Conservation (phyloP, 2,113 vertebrate genomes). For the Platysteira castanea region DNA sequence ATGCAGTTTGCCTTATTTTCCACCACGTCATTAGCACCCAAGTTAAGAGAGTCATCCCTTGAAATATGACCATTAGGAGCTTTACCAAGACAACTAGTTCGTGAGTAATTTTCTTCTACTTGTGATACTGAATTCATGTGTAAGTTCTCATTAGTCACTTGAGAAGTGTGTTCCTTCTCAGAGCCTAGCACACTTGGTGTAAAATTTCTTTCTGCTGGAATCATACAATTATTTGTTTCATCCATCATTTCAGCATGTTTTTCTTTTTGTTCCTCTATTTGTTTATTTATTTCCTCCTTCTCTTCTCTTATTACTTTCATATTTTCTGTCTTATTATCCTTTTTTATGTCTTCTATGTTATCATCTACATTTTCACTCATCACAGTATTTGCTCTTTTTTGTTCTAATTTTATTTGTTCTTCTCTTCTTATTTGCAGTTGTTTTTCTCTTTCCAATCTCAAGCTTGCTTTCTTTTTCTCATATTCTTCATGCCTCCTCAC, state of each 20-base stretch:
- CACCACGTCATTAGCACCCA: not conserved
- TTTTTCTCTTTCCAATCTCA: slow-evolving; percentile 58
- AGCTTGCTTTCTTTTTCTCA: slow-evolving; percentile 65
- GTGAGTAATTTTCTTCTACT: not conserved
- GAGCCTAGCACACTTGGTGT: not conserved
- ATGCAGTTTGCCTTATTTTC: not conserved
- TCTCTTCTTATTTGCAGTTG: slow-evolving; percentile 4
- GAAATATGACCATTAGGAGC: not conserved
- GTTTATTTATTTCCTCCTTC: not conserved
- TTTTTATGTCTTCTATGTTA: not conserved
- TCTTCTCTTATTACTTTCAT: not conserved
- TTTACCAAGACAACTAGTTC: not conserved
- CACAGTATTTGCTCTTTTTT: not conserved
- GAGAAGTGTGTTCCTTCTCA: not conserved
- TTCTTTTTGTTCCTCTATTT: not conserved
- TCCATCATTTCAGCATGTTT: not conserved
- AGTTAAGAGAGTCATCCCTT: not conserved
- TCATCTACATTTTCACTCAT: not conserved
- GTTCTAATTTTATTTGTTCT: not conserved
- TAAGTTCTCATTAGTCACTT: not conserved
- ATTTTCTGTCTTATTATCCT: not conserved
- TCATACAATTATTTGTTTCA: not conserved
- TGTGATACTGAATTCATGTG: not conserved
- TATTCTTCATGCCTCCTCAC: slow-evolving; percentile 57
- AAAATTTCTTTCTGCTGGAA: not conserved